These are phyloP conservation scores for Hemitrygon akajei DNA, from an alignment of 2,797 vertebrate genomes.

Conservation along the genomic window DNA sequence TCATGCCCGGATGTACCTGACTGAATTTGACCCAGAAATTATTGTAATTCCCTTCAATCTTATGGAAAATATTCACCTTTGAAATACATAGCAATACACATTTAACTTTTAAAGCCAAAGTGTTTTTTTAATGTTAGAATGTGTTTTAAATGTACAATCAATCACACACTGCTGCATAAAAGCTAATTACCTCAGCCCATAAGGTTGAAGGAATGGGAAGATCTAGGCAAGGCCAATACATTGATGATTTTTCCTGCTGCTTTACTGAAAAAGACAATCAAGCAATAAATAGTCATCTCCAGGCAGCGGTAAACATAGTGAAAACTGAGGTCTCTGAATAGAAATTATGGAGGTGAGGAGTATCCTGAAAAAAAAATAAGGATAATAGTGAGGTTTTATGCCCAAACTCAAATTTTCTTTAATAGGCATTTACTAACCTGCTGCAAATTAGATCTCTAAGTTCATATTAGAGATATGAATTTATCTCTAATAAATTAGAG, in stretches of 20 bases:
- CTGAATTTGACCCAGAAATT: too few species aligned
- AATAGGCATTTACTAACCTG: background rate
- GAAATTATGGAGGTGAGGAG: background rate
- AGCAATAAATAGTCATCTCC: background rate
- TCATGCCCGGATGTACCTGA: too few species aligned
- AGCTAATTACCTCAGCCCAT: background rate
- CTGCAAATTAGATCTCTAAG: background rate
- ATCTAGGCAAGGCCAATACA: background rate
- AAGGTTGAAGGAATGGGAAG: background rate
- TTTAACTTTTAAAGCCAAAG: too few species aligned
- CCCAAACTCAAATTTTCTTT: background rate
- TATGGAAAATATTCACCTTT: too few species aligned
- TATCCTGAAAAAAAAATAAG: background rate
- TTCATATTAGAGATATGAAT: background rate
- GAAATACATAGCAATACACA: too few species aligned
- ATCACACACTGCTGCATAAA: background rate
- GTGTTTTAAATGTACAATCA: background rate
- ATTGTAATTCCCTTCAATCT: too few species aligned
- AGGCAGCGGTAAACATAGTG: background rate
- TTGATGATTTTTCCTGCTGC: too few species aligned
- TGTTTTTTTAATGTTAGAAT: background rate
- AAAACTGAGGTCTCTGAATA: background rate
- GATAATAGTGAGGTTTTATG: background rate
- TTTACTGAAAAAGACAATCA: background rate
- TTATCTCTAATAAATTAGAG: too few species aligned